Evolutionary conservation across 1,140 invertebrate species (phyloP).

Genomic region (Copidosoma floridanum): DNA sequence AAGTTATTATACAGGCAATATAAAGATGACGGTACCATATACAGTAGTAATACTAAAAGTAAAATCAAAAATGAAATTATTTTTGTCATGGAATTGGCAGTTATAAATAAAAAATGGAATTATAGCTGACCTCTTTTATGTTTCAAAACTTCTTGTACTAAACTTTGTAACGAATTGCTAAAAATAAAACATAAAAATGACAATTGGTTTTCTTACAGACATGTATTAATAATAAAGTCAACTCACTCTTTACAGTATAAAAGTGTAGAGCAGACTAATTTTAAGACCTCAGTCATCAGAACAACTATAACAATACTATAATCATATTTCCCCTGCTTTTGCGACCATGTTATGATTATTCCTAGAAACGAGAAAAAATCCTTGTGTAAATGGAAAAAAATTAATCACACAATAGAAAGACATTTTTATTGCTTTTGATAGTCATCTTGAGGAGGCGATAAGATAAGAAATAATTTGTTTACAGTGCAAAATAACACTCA

Average conservation of each 20-base stretch:
- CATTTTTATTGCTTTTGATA: too few relatives aligned
- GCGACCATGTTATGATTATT: constrained; percentile 86
- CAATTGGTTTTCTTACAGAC: not conserved
- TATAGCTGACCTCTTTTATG: constrained; percentile 54
- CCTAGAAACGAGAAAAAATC: constrained; percentile 61
- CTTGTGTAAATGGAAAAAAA: not conserved
- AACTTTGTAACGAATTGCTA: constrained; percentile 54
- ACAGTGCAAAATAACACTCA: not conserved
- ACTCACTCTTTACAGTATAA: constrained; percentile 75
- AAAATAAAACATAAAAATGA: constrained; percentile 36
- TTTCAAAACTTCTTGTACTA: constrained; percentile 60
- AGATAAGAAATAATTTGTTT: not conserved
- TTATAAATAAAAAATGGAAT: not conserved
- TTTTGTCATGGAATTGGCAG: not conserved
- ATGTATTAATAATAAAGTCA: not conserved
- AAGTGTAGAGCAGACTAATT: constrained; percentile 70
- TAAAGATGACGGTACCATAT: constrained; percentile 85
- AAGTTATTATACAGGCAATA: constrained; percentile 97
- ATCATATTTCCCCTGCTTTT: constrained; percentile 77
- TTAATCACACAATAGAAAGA: not conserved
- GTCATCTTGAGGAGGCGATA: too few relatives aligned
- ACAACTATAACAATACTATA: constrained; percentile 89
- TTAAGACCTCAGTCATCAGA: constrained; percentile 83
- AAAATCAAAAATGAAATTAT: not conserved
- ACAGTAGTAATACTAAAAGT: constrained; percentile 64